A percentile compares a stretch with the other conserved stretches of the same genome.
phyloP scores from a whole-genome alignment of 2,113 vertebrate species.

The Anolis carolinensis region DNA sequence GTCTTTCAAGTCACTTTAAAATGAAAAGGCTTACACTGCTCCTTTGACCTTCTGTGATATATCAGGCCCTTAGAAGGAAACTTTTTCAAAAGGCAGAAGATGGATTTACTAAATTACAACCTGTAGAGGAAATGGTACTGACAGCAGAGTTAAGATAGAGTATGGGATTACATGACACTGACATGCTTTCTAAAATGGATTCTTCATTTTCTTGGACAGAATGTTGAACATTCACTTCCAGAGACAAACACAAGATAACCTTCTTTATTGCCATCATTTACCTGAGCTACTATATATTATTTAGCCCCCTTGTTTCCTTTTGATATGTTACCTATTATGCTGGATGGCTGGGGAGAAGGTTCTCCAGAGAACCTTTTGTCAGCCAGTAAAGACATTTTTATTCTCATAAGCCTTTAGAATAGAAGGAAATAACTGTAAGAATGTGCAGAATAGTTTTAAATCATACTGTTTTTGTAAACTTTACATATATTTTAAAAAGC shows the following conservation, averaged over 20 bases:
- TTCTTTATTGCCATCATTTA: neutral
- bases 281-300: neutral
- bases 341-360: neutral
- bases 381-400: no score
- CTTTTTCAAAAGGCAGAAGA: conserved; percentile 74
- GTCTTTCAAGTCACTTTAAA: conserved; percentile 79
- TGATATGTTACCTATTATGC: neutral
- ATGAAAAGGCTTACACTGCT: conserved; percentile 74
- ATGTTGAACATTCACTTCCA: conserved; percentile 24
- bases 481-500: no score
- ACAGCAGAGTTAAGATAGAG: conserved; percentile 49
- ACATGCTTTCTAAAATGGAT: conserved; percentile 48
- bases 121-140: conserved; percentile 58
- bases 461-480: no score
- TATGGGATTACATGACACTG: conserved; percentile 46
- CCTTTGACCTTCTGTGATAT: conserved; percentile 74
- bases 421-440: no score
- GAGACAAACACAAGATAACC: neutral
- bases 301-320: conserved; percentile 4
- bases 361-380: neutral
- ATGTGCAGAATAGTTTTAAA: no score
- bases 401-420: no score
- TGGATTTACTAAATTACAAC: conserved; percentile 79
- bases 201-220: conserved; percentile 58
- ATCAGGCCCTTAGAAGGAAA: conserved; percentile 77